Conservation (phyloP, 2,113 vertebrate genomes). For the Axis porcinus region DNA sequence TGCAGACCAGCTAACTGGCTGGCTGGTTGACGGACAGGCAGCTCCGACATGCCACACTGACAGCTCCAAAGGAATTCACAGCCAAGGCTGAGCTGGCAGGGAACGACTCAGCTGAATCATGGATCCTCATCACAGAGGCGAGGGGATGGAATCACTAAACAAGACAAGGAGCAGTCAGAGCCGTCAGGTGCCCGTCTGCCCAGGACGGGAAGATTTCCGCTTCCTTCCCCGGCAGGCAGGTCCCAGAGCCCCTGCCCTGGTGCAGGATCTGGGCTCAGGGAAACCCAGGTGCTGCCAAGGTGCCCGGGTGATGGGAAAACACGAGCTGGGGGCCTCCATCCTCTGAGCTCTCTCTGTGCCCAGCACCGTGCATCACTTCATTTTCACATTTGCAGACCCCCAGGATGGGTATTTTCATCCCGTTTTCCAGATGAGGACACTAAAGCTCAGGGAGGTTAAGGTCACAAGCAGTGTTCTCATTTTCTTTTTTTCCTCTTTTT, state of each 20-base stretch:
- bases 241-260: not conserved
- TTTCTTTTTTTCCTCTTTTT: not conserved
- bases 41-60: not conserved
- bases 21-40: conserved; percentile 38
- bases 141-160: conserved; percentile 25
- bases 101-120: not conserved
- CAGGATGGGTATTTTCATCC: not conserved
- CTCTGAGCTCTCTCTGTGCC: not conserved
- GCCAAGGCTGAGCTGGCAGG: conserved; percentile 49
- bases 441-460: not conserved
- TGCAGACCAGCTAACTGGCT: not conserved
- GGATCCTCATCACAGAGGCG: conserved; percentile 35
- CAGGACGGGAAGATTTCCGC: not conserved
- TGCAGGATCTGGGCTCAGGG: not conserved
- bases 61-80: conserved; percentile 32
- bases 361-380: fast-evolving
- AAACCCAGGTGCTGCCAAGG: not conserved
- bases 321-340: fast-evolving
- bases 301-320: fast-evolving
- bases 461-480: not conserved
- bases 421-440: not conserved
- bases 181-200: not conserved
- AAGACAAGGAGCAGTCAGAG: conserved; percentile 9
- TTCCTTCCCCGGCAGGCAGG: not conserved
- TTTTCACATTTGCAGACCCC: not conserved